Evolutionary conservation across 2,113 vertebrate species (phyloP), one percentile per base, ranked within the genome.

Genomic region (Pleuronectes platessa): DNA sequence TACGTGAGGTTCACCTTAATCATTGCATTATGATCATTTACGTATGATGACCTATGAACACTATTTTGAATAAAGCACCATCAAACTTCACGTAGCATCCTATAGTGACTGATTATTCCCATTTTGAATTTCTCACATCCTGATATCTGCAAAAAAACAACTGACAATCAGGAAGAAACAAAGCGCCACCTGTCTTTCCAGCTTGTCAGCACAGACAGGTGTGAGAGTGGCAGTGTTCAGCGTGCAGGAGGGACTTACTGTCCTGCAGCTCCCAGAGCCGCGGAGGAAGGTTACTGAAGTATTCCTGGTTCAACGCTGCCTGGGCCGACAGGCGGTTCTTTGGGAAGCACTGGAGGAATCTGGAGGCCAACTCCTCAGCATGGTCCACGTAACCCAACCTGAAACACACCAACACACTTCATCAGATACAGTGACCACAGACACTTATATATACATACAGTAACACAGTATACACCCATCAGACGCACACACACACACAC

Each of bases 331-430:
- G 93, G 73, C 97, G 97, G 92, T 97, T 97, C 96, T 98, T 99
- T 94, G 98, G 97, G 92, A 96, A 98, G 95, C 97, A 98, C 84
- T 99, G 97, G 55, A 99, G 96, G 81, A 99, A 96, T 91, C 96
- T 96, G 90, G 95, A 97, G 74, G 97, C 97, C 89, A 99, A 93
- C 88, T 99, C 97, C 88, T 99, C 98, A 10, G 97, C 98, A 1
- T 98, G 96, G 89, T 96, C 96, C 91, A 98, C 95, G 27, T 94
- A 96, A 91, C 96, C 97, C 92, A 99, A 92, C 93, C 97, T 99
- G 89, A 65, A 86, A 73, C 61, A 79, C 70, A 83, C 0, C 76
- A n/a, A 63, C 27, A 73, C 45, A 71, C 31, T 21, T 8, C 1
- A 59, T 72, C 67, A 86, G 61, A 67, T 31, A 31, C 31, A 31